Conservation (phyloP, 2,797 vertebrate species). For the Acanthurus tractus region DNA sequence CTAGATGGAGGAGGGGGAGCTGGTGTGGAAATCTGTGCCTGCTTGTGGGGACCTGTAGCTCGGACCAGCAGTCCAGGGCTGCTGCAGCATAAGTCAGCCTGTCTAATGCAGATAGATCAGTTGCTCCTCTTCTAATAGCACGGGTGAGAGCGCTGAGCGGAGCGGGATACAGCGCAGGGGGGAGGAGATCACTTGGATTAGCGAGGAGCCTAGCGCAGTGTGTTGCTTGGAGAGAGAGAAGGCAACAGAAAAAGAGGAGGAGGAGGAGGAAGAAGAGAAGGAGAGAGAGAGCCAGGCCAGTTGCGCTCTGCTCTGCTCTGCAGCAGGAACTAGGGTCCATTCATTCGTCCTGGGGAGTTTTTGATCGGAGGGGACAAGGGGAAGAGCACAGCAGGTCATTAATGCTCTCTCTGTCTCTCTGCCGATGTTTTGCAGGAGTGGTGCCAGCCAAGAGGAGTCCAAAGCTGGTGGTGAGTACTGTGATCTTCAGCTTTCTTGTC, state of each 20-base stretch:
- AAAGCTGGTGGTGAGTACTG: slow-evolving; percentile 97
- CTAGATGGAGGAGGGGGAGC: neutral
- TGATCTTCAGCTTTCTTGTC: slow-evolving; percentile 43
- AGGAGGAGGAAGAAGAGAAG: slow-evolving; percentile 35
- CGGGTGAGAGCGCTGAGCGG: slow-evolving; percentile 58
- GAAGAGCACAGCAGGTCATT: slow-evolving; percentile 87
- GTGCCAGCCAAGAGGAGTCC: slow-evolving; percentile 98
- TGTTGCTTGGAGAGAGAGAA: slow-evolving; percentile 63
- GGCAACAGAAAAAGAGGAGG: slow-evolving; percentile 48
- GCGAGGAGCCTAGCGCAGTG: slow-evolving; percentile 68
- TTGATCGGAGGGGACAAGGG: slow-evolving; percentile 77
- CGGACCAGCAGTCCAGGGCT: slow-evolving; percentile 47
- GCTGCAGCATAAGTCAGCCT: slow-evolving; percentile 75
- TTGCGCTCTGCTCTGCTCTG: slow-evolving; percentile 58
- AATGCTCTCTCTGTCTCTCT: slow-evolving; percentile 90
- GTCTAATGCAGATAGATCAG: slow-evolving; percentile 89
- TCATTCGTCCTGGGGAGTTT: slow-evolving; percentile 60
- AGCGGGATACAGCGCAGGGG: slow-evolving; percentile 53
- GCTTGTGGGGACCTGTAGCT: slow-evolving; percentile 65
- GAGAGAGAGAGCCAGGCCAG: slow-evolving; percentile 45
- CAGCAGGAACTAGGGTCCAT: slow-evolving; percentile 61
- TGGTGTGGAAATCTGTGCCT: neutral
- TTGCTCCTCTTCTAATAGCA: slow-evolving; percentile 56
- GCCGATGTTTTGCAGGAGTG: slow-evolving; percentile 96
- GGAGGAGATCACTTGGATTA: slow-evolving; percentile 79